Conservation (phyloP, 2,888 invertebrate genomes). For the Noctua fimbriata region DNA sequence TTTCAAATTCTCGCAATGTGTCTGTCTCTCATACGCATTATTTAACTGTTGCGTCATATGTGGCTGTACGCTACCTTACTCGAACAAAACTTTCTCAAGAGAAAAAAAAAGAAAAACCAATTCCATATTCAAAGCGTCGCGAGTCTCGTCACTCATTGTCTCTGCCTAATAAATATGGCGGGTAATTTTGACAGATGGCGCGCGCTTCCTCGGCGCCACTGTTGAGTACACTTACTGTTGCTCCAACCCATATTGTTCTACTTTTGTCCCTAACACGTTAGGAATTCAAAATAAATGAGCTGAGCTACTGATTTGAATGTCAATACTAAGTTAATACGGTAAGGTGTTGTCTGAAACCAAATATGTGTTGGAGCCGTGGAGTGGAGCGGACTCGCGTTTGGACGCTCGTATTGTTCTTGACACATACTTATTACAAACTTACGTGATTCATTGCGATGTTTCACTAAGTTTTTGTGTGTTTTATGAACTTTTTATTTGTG, state of each 20-base stretch:
- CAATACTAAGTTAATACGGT: constrained; percentile 86
- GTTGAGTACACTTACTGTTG: constrained; percentile 87
- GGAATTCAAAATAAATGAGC: constrained; percentile 87
- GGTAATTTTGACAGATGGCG: constrained; percentile 86
- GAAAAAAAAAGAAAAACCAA: constrained; percentile 51
- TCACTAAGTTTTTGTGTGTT: constrained; percentile 61
- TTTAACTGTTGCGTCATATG: constrained; percentile 39
- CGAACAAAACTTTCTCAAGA: constrained; percentile 50
- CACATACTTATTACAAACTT: constrained; percentile 63
- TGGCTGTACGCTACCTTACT: constrained; percentile 50
- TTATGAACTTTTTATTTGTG: constrained; percentile 67
- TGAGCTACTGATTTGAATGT: constrained; percentile 89
- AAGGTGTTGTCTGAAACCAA: constrained; percentile 86
- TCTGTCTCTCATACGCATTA: constrained; percentile 29
- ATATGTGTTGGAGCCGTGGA: constrained; percentile 68
- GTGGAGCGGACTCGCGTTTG: constrained; percentile 59
- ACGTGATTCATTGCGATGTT: constrained; percentile 67
- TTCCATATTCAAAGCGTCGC: constrained; percentile 65
- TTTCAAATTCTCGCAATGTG: constrained; percentile 14
- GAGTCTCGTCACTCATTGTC: constrained; percentile 69
- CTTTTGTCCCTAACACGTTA: constrained; percentile 83
- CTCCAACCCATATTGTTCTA: constrained; percentile 87
- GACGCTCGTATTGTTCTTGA: constrained; percentile 65
- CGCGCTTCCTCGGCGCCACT: constrained; percentile 86
- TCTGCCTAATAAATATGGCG: constrained; percentile 80